phyloP scores from a whole-genome alignment of 2,888 invertebrate genomes.

The Atethmia centrago region DNA sequence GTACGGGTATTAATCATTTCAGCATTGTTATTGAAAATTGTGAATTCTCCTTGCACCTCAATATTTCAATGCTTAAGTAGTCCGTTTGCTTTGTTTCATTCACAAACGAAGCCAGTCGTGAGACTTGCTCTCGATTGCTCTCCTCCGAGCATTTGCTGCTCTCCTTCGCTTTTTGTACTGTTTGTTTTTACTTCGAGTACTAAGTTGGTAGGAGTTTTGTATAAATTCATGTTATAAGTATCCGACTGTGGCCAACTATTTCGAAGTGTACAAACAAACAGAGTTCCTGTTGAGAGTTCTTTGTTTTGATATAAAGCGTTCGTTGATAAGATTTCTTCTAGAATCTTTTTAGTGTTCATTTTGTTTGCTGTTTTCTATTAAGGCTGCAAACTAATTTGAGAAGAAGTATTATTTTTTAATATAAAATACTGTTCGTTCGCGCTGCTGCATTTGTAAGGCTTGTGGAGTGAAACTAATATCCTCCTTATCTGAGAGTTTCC shows the following conservation, averaged over 20 bases:
- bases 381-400: constrained; percentile 55
- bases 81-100: constrained; percentile 80
- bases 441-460: constrained; percentile 48
- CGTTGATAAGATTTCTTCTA: constrained; percentile 65
- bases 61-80: constrained; percentile 80
- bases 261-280: constrained; percentile 66
- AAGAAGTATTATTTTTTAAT: constrained; percentile 58
- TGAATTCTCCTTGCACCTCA: constrained; percentile 72
- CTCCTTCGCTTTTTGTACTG: constrained; percentile 67
- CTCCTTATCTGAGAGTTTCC: constrained; percentile 35
- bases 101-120: constrained; percentile 73
- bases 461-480: constrained; percentile 56
- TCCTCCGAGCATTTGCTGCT: constrained; percentile 68
- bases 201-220: constrained; percentile 67
- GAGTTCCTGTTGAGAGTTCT: constrained; percentile 49
- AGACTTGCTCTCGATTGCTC: constrained; percentile 73
- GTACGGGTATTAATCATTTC: constrained; percentile 51
- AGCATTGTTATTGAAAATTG: constrained; percentile 74
- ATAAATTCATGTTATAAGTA: constrained; percentile 69
- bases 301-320: constrained; percentile 63
- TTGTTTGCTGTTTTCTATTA: constrained; percentile 60
- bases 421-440: constrained; percentile 43
- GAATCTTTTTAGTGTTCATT: constrained; percentile 60
- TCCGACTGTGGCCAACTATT: constrained; percentile 66
- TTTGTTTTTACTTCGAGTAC: constrained; percentile 70